Evolutionary conservation across 2,797 vertebrate genomes (phyloP), one percentile per base, ranked within the genome.

Genomic region (Phalloptychus januarius): DNA sequence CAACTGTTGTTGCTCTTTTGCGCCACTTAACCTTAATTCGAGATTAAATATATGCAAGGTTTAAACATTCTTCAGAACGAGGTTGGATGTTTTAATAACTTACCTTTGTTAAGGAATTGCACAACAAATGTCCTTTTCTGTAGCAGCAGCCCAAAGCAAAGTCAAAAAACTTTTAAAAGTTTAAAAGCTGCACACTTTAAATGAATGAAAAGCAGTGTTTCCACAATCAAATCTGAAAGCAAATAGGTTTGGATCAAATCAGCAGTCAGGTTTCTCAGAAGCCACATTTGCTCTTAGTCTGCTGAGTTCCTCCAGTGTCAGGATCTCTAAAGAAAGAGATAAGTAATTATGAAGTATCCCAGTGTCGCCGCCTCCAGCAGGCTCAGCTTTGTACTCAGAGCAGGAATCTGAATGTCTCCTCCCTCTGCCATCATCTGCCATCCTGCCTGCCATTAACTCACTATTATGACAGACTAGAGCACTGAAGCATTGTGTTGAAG

Each of bases 321-420:
- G 79, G 75, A 71, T 82, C 81, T 86, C 65, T 86, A 88, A 89
- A 85, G 90, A 91, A 89, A 75, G 84, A 89, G 85, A 85, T 79
- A 78, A 77, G 74, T 93, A 94, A 95, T 95, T 94, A 95, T 92
- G 93, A 92, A 93, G 89, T 79, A 65, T 83, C 79, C 85, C 78
- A 87, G 85, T 85, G 89, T 87, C 85, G 52, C 85, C 87, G 40
- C 91, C 90, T 88, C 89, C 83, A 79, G 44, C 31, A 46, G 81
- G 79, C 82, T 82, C 48, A 72, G 76, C 85, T 84, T 78, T 46
- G 58, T 61, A 78, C 76, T 82, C 48, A 50, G 56, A 65, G 78
- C 71, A 84, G 85, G 76, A 84, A 83, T 85, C 82, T 71, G 67
- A 78, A 78, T 50, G 79, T 86, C 90, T 89, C 88, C 91, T 89